Evolutionary conservation across 2,113 vertebrate genomes (phyloP).

Genomic region (Talpa occidentalis): DNA sequence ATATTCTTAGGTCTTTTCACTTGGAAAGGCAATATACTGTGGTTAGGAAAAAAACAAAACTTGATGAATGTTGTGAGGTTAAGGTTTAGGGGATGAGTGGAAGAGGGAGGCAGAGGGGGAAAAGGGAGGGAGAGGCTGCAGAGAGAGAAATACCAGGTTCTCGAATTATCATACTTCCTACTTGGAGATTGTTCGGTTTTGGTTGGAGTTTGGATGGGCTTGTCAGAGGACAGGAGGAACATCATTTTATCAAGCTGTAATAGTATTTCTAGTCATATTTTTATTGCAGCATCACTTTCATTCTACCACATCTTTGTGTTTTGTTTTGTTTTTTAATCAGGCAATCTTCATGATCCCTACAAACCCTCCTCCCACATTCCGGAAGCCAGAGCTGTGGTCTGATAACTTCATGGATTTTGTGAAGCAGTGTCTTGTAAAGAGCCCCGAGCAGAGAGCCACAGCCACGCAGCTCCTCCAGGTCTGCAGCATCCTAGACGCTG

Average conservation of each 20-base stretch:
- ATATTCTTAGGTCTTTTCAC: background rate
- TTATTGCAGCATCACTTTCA: conserved; percentile 15
- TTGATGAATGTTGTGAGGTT: background rate
- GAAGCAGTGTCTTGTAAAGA: conserved; percentile 95
- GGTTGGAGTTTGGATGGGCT: conserved; percentile 1
- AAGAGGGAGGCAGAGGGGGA: background rate
- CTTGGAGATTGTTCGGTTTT: background rate
- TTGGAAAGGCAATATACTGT: background rate
- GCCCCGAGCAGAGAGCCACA: conserved; percentile 93
- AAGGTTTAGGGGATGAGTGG: background rate
- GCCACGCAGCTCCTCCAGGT: conserved; percentile 97
- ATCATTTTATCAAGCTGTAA: background rate
- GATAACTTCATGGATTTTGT: conserved; percentile 91
- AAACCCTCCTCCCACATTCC: conserved; percentile 94
- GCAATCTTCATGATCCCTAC: conserved; percentile 99
- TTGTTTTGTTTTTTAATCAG: conserved; percentile 81
- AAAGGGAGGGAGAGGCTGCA: too few relatives aligned
- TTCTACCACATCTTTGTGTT: background rate
- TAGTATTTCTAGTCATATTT: background rate
- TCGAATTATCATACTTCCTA: background rate
- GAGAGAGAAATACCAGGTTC: background rate
- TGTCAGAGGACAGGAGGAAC: background rate
- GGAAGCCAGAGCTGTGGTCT: conserved; percentile 93
- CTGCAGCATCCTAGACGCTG: background rate
- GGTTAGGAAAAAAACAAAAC: background rate